phyloP scores from a whole-genome alignment of 2,888 invertebrate genomes.

The Sicus ferrugineus region DNA sequence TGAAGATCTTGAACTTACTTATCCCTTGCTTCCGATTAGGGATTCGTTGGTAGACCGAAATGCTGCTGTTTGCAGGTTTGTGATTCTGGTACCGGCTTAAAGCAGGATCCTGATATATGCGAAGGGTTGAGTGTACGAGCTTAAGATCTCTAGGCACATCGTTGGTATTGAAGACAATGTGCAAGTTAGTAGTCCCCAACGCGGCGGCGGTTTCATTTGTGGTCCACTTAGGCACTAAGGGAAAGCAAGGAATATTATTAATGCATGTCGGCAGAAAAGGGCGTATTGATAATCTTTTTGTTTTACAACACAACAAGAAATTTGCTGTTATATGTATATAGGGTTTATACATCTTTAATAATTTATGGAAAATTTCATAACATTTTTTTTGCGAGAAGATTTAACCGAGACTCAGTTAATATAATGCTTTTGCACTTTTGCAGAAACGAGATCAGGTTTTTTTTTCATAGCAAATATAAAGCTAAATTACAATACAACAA shows the following conservation, averaged over 20 bases:
- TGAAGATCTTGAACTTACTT: slow-evolving; percentile 72
- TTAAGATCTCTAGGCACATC: slow-evolving; percentile 84
- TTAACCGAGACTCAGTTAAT: too few relatives aligned
- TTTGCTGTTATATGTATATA: background rate
- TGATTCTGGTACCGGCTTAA: slow-evolving; percentile 37
- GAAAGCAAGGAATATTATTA: too few relatives aligned
- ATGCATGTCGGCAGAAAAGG: too few relatives aligned
- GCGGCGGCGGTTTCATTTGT: background rate
- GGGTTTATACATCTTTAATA: too few relatives aligned
- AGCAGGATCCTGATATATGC: slow-evolving; percentile 73
- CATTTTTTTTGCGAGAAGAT: too few relatives aligned
- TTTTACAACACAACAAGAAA: too few relatives aligned
- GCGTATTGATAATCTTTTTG: too few relatives aligned
- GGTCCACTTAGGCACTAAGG: background rate
- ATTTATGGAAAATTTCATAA: too few relatives aligned
- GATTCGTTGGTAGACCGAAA: slow-evolving; percentile 51
- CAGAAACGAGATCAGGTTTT: too few relatives aligned
- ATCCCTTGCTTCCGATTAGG: slow-evolving; percentile 49
- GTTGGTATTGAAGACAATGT: slow-evolving; percentile 79
- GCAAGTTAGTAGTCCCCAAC: slow-evolving; percentile 37
- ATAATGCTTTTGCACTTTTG: too few relatives aligned
- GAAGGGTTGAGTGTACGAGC: slow-evolving; percentile 80
- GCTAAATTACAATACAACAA: background rate
- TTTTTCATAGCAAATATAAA: too few relatives aligned
- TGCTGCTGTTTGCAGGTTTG: slow-evolving; percentile 44